Evolutionary conservation across 2,797 vertebrate species (phyloP).

Genomic region (Lepus townsendii): DNA sequence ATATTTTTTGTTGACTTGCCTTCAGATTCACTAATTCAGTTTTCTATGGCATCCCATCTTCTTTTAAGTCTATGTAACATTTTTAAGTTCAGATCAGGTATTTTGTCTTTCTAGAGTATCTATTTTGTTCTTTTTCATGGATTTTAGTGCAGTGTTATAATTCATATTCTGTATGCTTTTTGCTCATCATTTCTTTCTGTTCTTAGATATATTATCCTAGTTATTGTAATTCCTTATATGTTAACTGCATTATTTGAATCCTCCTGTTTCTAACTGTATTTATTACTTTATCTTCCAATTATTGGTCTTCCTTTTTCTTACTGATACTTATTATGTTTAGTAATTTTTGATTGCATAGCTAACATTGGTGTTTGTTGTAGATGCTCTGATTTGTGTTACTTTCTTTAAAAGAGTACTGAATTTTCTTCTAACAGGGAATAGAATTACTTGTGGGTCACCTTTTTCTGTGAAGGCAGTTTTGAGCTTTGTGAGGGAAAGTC

Average conservation of each 20-base stretch:
- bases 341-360: constrained; percentile 27
- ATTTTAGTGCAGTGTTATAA: not conserved
- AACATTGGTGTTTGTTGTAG: not conserved
- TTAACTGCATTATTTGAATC: constrained; percentile 3
- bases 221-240: constrained; percentile 5
- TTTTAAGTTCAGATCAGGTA: not conserved
- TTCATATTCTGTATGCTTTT: not conserved
- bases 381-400: not conserved
- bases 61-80: not conserved
- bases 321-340: constrained; percentile 6
- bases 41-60: not conserved
- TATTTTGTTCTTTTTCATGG: constrained; percentile 6
- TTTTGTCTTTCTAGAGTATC: not conserved
- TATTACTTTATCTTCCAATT: not conserved
- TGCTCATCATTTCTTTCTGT: not conserved
- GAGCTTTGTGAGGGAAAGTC: constrained; percentile 1
- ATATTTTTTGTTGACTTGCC: not conserved
- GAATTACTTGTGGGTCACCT: not conserved
- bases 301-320: not conserved
- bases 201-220: not conserved
- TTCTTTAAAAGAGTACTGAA: not conserved
- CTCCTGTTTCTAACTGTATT: not conserved
- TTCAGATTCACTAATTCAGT: not conserved
- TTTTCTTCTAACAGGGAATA: not conserved
- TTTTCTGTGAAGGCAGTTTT: not conserved